These are phyloP conservation scores for Trimorus sp. DNA, from an alignment of 2,888 invertebrate species.

Conservation along the genomic window DNA sequence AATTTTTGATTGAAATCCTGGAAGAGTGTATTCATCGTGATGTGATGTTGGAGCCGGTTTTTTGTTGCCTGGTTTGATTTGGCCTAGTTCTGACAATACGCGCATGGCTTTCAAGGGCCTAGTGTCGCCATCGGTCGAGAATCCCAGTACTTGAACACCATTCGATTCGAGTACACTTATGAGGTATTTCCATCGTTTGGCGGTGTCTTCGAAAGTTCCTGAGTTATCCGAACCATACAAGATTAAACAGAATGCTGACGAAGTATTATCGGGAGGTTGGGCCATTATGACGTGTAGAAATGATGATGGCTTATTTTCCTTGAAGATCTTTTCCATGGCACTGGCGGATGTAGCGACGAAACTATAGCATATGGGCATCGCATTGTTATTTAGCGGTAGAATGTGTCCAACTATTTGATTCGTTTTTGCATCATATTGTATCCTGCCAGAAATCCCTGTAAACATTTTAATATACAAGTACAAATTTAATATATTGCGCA, in stretches of 20 bases:
- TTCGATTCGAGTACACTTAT: constrained; percentile 35
- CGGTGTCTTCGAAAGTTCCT: constrained; percentile 67
- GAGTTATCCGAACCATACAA: constrained; percentile 70
- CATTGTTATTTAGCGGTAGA: constrained; percentile 62
- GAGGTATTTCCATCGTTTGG: constrained; percentile 55
- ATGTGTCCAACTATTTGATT: constrained; percentile 70
- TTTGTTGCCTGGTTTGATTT: not conserved
- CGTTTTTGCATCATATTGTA: constrained; percentile 60
- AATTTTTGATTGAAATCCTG: not conserved
- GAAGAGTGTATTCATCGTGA: not conserved
- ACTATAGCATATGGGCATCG: constrained; percentile 57
- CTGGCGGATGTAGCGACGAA: constrained; percentile 63
- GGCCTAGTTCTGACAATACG: constrained; percentile 48
- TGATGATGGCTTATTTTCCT: constrained; percentile 49
- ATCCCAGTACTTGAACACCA: constrained; percentile 67
- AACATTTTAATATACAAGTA: too few species aligned
- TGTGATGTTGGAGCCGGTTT: too few species aligned
- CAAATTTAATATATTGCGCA: too few species aligned
- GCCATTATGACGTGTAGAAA: constrained; percentile 33
- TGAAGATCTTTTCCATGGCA: constrained; percentile 59
- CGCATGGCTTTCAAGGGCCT: constrained; percentile 71
- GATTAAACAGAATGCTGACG: constrained; percentile 68
- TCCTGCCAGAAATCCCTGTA: constrained; percentile 55
- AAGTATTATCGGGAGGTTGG: constrained; percentile 61
- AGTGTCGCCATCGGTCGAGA: constrained; percentile 70